Percentiles rank a stretch among this genome's conserved stretches.
phyloP scores from a whole-genome alignment of 2,113 vertebrate species.

The Sula dactylatra region DNA sequence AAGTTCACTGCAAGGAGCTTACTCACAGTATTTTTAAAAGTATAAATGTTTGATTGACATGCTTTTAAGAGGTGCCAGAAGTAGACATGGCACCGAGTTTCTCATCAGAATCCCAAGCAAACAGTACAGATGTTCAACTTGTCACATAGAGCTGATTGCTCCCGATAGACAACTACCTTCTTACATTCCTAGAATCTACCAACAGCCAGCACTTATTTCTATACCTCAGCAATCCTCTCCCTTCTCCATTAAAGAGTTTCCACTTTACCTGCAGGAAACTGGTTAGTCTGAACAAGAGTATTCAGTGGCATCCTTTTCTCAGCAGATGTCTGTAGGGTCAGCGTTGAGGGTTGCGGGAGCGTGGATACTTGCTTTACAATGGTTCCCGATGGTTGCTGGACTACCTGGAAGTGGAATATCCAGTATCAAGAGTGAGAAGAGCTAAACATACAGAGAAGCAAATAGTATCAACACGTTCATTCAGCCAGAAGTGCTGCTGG shows the following conservation, averaged over 20 bases:
- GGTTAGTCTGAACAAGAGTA: constrained; percentile 50
- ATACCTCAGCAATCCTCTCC: not conserved
- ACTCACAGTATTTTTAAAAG: not conserved
- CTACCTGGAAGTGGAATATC: constrained; percentile 69
- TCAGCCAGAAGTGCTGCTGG: not conserved
- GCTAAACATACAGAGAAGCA: constrained; percentile 12
- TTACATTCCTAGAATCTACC: not conserved
- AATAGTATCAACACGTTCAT: not conserved
- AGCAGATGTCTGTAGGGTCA: constrained; percentile 62
- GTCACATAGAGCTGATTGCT: not conserved
- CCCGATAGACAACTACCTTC: fast-evolving
- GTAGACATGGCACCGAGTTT: not conserved
- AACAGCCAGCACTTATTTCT: not conserved
- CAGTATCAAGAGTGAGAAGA: not conserved
- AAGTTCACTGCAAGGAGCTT: not conserved
- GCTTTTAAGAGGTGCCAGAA: not conserved
- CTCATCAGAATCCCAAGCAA: not conserved
- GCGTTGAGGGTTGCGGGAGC: constrained; percentile 6
- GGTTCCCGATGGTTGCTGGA: constrained; percentile 74
- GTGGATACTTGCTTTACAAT: constrained; percentile 66
- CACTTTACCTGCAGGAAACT: constrained; percentile 58
- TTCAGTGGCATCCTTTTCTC: constrained; percentile 48
- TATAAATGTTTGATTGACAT: not conserved
- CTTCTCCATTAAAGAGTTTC: not conserved
- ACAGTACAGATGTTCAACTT: not conserved